A percentile compares a stretch with the other conserved stretches of the same genome.
These are phyloP conservation scores for Taphrorychus bicolor DNA, from an alignment of 2,888 invertebrate species.

Conservation along the genomic window DNA sequence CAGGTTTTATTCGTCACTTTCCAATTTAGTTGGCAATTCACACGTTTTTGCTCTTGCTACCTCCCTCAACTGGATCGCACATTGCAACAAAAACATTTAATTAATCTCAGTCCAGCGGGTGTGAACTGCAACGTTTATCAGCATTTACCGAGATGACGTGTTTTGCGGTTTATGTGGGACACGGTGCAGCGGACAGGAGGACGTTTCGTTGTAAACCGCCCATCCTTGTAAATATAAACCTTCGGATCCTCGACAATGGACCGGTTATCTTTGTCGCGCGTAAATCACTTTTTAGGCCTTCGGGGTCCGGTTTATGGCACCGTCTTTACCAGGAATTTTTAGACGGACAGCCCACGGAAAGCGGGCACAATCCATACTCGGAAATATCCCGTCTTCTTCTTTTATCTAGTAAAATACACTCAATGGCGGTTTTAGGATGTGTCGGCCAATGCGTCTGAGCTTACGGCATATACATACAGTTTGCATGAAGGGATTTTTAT, in stretches of 20 bases:
- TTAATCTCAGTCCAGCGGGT: conserved; percentile 12
- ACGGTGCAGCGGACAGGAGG: conserved; percentile 2
- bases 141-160: conserved; percentile 17
- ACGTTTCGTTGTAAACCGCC: background rate
- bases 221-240: conserved; percentile 7
- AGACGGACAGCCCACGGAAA: background rate
- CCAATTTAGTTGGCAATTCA: too few relatives aligned
- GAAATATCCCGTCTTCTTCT: background rate
- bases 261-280: conserved; percentile 7
- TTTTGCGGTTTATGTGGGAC: conserved; percentile 16
- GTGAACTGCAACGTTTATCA: conserved; percentile 18
- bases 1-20: too few relatives aligned
- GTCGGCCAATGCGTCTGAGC: too few relatives aligned
- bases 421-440: too few relatives aligned
- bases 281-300: conserved; percentile 12
- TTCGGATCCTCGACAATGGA: conserved; percentile 5
- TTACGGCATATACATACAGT: too few relatives aligned
- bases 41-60: background rate
- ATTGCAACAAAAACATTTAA: conserved; percentile 13
- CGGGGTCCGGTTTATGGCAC: conserved; percentile 3
- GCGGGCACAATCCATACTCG: background rate
- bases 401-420: too few relatives aligned
- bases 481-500: background rate
- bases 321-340: background rate
- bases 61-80: background rate